Conservation (phyloP, 2,797 vertebrate species). For the Schizopygopsis pylzovi region DNA sequence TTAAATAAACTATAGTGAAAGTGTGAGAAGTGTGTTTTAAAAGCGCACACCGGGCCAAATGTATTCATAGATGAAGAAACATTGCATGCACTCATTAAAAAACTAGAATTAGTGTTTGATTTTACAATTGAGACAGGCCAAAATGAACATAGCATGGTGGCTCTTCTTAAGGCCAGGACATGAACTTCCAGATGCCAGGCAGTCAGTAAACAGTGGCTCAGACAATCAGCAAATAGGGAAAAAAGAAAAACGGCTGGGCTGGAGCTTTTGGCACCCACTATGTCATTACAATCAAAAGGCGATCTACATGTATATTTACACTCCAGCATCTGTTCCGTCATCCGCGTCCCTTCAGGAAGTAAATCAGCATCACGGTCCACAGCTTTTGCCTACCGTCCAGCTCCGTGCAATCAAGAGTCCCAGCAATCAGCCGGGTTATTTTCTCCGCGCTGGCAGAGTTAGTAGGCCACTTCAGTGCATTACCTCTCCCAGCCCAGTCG, state of each 20-base stretch:
- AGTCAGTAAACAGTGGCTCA: conserved; percentile 47
- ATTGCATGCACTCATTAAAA: background rate
- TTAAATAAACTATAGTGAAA: background rate
- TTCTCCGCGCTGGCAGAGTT: conserved; percentile 43
- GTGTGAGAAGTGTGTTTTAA: background rate
- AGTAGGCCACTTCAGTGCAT: conserved; percentile 49
- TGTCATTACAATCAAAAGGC: conserved; percentile 63
- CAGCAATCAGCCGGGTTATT: conserved; percentile 45
- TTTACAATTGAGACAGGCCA: background rate
- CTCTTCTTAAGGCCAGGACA: conserved; percentile 21
- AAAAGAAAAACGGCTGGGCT: conserved; percentile 34
- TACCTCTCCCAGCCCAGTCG: conserved; percentile 45
- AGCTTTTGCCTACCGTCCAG: conserved; percentile 39
- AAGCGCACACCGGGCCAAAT: background rate
- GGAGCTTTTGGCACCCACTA: conserved; percentile 41
- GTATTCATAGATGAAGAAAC: background rate
- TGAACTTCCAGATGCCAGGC: conserved; percentile 15
- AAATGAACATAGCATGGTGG: background rate
- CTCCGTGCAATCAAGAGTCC: conserved; percentile 48
- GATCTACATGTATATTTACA: conserved; percentile 61
- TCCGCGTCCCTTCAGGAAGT: conserved; percentile 58
- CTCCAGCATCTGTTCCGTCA: conserved; percentile 55
- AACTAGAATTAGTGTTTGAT: background rate
- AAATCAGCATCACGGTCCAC: conserved; percentile 54
- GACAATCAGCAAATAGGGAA: conserved; percentile 52